Base-by-base conservation (phyloP, 92 coral and sea anemone genomes). In the Zoanthus gigantus region DNA sequence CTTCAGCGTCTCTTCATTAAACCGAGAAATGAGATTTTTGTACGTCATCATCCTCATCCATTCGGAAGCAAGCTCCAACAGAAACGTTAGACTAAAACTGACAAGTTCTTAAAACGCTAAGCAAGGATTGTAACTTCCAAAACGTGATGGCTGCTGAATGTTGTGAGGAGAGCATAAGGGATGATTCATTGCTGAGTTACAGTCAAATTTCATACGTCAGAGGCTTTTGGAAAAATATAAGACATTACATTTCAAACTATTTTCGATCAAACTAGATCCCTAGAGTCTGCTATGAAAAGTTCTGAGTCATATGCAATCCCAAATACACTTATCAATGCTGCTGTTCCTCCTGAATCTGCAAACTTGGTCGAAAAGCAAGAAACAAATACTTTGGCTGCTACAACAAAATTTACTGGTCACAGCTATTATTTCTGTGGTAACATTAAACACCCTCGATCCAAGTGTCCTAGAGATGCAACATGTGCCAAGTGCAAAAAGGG, bases 1-100 rank as follows among this genome's bases (percentile, higher is more conserved):
- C 54, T 76, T 44, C 90, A 85, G 80, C 58, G 48, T 29, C 81
- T 58, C 65, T 58, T 58, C 65, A 58, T 58, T 14, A 58, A 58
- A 58, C 5, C 65, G n/a, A 58, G 65, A 58, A 58, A 58, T 58
- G n/a, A 58, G 65, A 58, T 14, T 58, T 58, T 58, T 58, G 23
- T 16, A 13, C 15, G 65, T 54, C 60, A 54, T 54, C 60, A 4
- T 54, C 23, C 23, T 54, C 0, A 54, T 54, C 65, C n/a, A 58
- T 16, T 6, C 65, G 2, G 23, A 14, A 58, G n/a, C n/a, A 58
- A 58, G n/a, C 65, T 11, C n/a, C 23, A 4, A 14, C 65, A 58
- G 65, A 58, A 58, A 15, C 65, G n/a, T 58, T 58, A 23, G 23
- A 23, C 23, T 58, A 58, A 16, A 23, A 23, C 23, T 58, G 4